Evolutionary conservation across 2,888 invertebrate genomes (phyloP).

Genomic region (Palloptera scutellata): DNA sequence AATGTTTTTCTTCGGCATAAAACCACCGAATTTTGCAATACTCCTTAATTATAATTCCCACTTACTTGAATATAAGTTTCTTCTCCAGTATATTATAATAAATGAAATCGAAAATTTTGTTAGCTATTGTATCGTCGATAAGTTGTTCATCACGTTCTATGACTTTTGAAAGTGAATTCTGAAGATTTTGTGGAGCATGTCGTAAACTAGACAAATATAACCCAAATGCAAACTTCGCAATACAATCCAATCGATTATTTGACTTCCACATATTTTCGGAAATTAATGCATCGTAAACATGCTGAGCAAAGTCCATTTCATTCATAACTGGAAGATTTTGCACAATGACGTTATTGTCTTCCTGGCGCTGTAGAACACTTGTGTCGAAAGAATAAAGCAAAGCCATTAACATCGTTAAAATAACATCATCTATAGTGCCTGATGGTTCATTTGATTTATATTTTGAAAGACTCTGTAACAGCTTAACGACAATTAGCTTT

Average conservation of each 20-base stretch:
- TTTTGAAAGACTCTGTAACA: conserved; percentile 65
- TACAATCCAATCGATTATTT: conserved; percentile 63
- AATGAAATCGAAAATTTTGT: conserved; percentile 81
- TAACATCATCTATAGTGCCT: conserved; percentile 81
- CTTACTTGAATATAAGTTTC: conserved; percentile 71
- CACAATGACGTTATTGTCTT: conserved; percentile 78
- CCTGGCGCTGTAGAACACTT: conserved; percentile 77
- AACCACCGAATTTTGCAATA: neutral
- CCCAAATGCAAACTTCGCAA: conserved; percentile 76
- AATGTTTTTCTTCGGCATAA: too few species aligned
- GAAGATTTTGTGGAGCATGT: conserved; percentile 68
- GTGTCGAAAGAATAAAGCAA: conserved; percentile 84
- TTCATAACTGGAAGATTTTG: conserved; percentile 73
- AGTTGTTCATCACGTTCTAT: conserved; percentile 81
- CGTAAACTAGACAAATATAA: conserved; percentile 73
- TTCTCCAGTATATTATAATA: conserved; percentile 77
- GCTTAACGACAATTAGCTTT: conserved; percentile 72
- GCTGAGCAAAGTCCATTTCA: conserved; percentile 69
- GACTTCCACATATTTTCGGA: conserved; percentile 47
- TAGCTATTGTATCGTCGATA: conserved; percentile 80
- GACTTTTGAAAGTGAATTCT: conserved; percentile 65
- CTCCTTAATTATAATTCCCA: conserved; percentile 1
- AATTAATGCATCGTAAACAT: conserved; percentile 66
- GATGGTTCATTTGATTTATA: conserved; percentile 67
- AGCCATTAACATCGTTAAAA: conserved; percentile 82